Percentiles rank a stretch among this genome's conserved stretches.
Conservation (phyloP, 2,113 vertebrate genomes). For the Paradoxurus hermaphroditus region DNA sequence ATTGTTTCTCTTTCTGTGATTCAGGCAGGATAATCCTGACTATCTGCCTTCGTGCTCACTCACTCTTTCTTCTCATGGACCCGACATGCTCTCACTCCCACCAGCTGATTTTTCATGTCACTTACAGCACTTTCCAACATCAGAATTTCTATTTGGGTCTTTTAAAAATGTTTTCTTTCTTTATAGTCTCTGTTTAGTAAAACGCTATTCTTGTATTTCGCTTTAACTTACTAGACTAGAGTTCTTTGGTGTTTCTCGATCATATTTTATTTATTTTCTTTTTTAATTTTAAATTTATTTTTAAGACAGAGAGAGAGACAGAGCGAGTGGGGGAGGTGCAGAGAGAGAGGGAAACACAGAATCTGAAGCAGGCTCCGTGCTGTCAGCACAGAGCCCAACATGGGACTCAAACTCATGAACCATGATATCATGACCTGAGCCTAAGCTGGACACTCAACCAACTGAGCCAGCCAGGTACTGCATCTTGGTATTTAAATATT, state of each 20-base stretch:
- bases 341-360: too few species aligned
- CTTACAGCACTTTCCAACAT: background rate
- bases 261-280: background rate
- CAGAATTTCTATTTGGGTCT: background rate
- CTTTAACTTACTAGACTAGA: background rate
- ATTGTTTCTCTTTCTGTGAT: background rate
- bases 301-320: too few species aligned
- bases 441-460: too few species aligned
- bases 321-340: too few species aligned
- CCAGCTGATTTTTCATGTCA: background rate
- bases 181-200: background rate
- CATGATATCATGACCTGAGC: too few species aligned
- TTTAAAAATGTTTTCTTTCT: background rate
- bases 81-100: background rate
- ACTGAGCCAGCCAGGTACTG: too few species aligned
- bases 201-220: background rate
- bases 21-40: background rate
- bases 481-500: background rate
- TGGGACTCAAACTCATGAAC: too few species aligned
- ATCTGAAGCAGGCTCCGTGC: too few species aligned
- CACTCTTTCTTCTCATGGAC: background rate
- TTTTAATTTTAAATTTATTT: too few species aligned
- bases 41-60: accelerated
- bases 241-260: background rate
- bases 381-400: too few species aligned